phyloP scores from a whole-genome alignment of 2,888 invertebrate genomes.

The Acleris cristana region DNA sequence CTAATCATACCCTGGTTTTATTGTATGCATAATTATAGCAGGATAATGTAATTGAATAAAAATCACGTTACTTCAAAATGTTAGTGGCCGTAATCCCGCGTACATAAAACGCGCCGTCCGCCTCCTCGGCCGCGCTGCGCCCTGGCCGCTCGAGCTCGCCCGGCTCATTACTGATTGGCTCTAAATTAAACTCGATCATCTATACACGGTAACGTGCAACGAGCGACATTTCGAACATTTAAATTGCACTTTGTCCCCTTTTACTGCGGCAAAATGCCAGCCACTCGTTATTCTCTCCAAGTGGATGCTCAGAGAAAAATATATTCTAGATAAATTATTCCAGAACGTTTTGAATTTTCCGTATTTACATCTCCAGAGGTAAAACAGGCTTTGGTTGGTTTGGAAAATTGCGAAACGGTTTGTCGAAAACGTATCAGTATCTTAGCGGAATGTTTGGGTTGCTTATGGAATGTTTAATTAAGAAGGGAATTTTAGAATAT shows the following conservation, averaged over 20 bases:
- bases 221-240: conserved; percentile 37
- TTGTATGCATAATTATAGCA: too few relatives aligned
- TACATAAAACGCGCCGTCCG: too few relatives aligned
- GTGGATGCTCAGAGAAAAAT: conserved; percentile 33
- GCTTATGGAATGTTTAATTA: conserved; percentile 33
- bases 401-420: conserved; percentile 23
- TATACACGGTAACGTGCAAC: conserved; percentile 33
- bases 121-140: too few relatives aligned
- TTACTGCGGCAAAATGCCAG: conserved; percentile 38
- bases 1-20: too few relatives aligned
- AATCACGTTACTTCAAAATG: background rate
- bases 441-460: conserved; percentile 22
- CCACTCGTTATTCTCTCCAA: conserved; percentile 36
- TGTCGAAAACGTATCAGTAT: conserved; percentile 33
- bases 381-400: conserved; percentile 22
- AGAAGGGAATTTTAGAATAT: conserved; percentile 27
- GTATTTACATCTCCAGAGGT: conserved; percentile 33
- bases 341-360: conserved; percentile 34
- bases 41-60: too few relatives aligned
- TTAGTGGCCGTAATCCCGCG: background rate
- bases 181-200: conserved; percentile 37
- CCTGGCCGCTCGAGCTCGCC: background rate
- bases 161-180: conserved; percentile 17
- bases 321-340: conserved; percentile 36
- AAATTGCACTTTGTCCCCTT: conserved; percentile 39